Evolutionary conservation across 2,113 vertebrate species (phyloP), one percentile per base, ranked within the genome.

Genomic region (Grammomys dolichurus): DNA sequence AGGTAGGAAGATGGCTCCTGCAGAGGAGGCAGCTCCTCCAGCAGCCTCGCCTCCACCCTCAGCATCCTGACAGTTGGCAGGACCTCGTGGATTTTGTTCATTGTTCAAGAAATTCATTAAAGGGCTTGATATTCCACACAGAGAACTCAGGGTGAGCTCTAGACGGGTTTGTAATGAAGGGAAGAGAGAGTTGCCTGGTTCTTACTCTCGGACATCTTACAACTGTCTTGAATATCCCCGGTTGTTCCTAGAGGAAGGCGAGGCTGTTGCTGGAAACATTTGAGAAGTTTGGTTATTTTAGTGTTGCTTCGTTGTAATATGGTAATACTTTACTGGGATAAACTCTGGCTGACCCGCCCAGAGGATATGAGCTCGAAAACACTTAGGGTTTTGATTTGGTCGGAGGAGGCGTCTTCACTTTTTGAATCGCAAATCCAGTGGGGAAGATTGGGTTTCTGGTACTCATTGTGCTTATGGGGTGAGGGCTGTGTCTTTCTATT

Each of bases 331-430:
- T 77, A 93, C 16, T 24, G 93, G 95, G 96, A 82, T 97, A 92
- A 96, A 97, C 97, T 97, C 94, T 97, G 97, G 94, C 96, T 97
- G 96, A 98, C 97, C 97, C 28, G 31, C 93, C 54, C 85, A 36
- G 78, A 96, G 96, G 90, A 87, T 95, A 87, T 92, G 93, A 97
- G 72, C 90, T 90, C 95, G 93, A 95, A 97, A 97, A 97, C 95
- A 94, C 36, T 78, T 72, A 84, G 95, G 90, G 77, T 96, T 97
- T 98, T 92, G 92, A 96, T 96, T 93, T 93, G 90, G 69, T 97
- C 90, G 80, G 7, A 95, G 54, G 90, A 96, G 95, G 93, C 26
- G 5, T 96, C 87, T 76, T 75, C 3, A 4, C 70, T 87, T 95
- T 96, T 94, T 96, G 96, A 97, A 97, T 89, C 56, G 1, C 77